These are phyloP conservation scores for Leuciscus idus DNA, from an alignment of 2,113 vertebrate genomes.

Conservation along the genomic window DNA sequence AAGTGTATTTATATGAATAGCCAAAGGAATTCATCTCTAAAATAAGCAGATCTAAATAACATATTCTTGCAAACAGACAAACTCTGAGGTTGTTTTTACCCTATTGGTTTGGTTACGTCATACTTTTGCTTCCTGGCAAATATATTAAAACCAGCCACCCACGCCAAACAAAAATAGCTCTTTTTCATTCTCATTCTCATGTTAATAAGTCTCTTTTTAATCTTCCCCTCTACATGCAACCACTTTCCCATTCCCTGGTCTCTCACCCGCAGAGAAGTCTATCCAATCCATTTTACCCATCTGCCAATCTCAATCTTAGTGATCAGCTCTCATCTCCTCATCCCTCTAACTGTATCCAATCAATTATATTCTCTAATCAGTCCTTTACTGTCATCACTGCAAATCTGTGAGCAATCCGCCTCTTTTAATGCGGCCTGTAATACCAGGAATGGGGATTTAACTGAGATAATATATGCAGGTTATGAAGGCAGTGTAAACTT, in stretches of 20 bases:
- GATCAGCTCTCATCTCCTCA: constrained; percentile 72
- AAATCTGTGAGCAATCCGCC: constrained; percentile 55
- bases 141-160: constrained; percentile 36
- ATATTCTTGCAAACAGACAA: neutral
- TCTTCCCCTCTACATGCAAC: constrained; percentile 64
- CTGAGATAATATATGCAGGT: constrained; percentile 46
- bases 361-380: constrained; percentile 78
- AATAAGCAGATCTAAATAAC: constrained; percentile 6
- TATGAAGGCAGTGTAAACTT: neutral
- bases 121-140: constrained; percentile 38
- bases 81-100: constrained; percentile 15
- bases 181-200: constrained; percentile 37
- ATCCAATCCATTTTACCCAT: constrained; percentile 80
- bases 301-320: constrained; percentile 80
- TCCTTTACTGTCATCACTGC: constrained; percentile 68
- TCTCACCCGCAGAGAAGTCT: constrained; percentile 73
- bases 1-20: neutral
- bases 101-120: constrained; percentile 38
- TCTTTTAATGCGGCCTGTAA: constrained; percentile 52
- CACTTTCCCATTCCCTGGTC: constrained; percentile 67
- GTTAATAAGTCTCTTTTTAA: constrained; percentile 58
- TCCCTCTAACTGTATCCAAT: constrained; percentile 73
- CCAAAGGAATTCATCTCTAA: constrained; percentile 4
- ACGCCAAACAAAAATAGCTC: constrained; percentile 37
- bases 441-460: constrained; percentile 48